These are phyloP conservation scores for Sebastes reedi DNA, from an alignment of 2,797 vertebrate species.

Conservation along the genomic window DNA sequence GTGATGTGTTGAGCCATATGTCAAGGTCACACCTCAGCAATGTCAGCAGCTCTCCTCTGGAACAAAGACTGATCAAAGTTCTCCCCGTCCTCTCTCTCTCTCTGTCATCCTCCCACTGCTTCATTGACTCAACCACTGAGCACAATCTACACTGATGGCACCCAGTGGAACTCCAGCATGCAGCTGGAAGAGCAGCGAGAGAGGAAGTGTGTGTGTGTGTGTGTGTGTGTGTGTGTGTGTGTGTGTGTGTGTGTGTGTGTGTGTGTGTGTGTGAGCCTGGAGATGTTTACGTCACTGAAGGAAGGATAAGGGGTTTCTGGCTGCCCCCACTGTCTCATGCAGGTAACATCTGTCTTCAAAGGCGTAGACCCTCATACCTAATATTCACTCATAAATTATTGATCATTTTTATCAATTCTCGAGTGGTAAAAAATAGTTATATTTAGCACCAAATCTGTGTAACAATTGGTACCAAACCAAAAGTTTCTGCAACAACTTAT, in stretches of 20 bases:
- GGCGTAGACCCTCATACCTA: not conserved
- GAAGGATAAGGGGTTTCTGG: conserved; percentile 51
- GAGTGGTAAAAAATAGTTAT: too few species aligned
- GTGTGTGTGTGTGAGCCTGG: conserved; percentile 5
- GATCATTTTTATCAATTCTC: too few species aligned
- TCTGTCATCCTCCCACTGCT: conserved; percentile 39
- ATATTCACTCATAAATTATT: not conserved
- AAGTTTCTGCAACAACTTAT: too few species aligned
- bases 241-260: conserved; percentile 3
- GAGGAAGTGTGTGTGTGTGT: conserved; percentile 13
- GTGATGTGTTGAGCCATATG: conserved; percentile 12
- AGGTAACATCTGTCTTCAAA: conserved; percentile 73
- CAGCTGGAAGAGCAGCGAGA: conserved; percentile 65
- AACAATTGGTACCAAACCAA: too few species aligned
- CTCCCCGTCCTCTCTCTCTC: not conserved
- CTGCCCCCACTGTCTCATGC: conserved; percentile 60
- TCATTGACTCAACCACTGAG: conserved; percentile 63
- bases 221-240: conserved; percentile 10
- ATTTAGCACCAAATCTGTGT: too few species aligned
- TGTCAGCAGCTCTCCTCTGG: conserved; percentile 14
- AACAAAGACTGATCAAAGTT: conserved; percentile 46
- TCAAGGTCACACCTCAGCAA: conserved; percentile 45
- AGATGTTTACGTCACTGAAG: conserved; percentile 58
- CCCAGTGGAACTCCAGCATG: conserved; percentile 67
- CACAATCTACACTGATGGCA: conserved; percentile 71